Base-by-base conservation (phyloP, 2,797 vertebrate genomes). In the Ara ararauna region DNA sequence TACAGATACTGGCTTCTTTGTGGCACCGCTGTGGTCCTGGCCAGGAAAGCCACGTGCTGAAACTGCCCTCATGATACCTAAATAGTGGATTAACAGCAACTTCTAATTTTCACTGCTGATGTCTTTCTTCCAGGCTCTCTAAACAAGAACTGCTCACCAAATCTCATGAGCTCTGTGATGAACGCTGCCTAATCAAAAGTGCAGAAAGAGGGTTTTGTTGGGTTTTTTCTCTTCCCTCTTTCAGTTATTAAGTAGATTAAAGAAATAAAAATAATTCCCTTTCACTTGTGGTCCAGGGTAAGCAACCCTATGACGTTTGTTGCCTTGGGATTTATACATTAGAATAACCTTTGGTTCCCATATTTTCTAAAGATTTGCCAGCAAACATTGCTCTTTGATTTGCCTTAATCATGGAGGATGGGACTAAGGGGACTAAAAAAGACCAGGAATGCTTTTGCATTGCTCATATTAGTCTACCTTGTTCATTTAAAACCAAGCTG, bases 341-440 rank as follows among this genome's bases (percentile, higher is more conserved):
- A 93, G 95, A 96, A 96, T 84, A 93, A 92, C 92, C 67, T 96
- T 94, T 77, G 81, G 51, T 96, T 97, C 97, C 97, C 94, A 73
- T 38, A 56, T 94, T 94, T 97, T 90, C 82, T 73, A 60, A 91
- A 96, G 96, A 94, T 96, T 95, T 96, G 94, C 56, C 92, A 93
- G 85, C 50, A 66, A 87, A 84, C 36, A 26, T 68, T 71, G 85
- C 79, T 62, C 87, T 90, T 76, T 73, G 79, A 60, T 77, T 90
- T 78, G 85, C 72, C 50, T 93, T 73, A 67, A 87, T 58, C 42
- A n/a, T 58, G 61, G 42, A 77, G 29, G 45, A n/a, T 51, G 47
- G 76, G 68, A 75, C 38, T 70, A 12, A 72, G 44, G 42, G 76
- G 72, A 78, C 47, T 70, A 13, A 72, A 89, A 47, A 64, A 66